Evolutionary conservation across 2,888 invertebrate genomes (phyloP), one percentile per base, ranked within the genome.

Genomic region (Thyatira batis): DNA sequence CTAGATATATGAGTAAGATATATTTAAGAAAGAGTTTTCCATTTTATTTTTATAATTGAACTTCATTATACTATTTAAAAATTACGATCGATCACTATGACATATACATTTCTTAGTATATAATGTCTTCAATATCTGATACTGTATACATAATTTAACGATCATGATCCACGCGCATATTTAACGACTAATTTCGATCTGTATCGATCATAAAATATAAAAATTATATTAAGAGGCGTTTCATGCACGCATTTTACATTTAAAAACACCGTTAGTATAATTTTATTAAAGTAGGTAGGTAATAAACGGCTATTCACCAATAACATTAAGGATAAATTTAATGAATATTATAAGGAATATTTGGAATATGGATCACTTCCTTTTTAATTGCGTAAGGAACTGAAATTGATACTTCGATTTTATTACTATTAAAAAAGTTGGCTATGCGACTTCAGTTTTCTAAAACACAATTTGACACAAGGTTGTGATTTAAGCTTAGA

Each of bases 181-280:
- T n/a, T 51, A 30, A 45, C 45, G 52, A 54, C 58, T 61, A 17
- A 39, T 62, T 60, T 63, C 52, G 58, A 65, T 61, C 62, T 62
- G 50, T 57, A 56, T 51, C 51, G 50, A 50, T 57, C 57, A 54
- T 63, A 62, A 67, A 61, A 53, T 50, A 45, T 55, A 56, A 50
- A 46, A 59, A 57, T 53, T 50, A 58, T 60, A 58, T 58, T 63
- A 33, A 51, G 51, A 45, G 55, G 50, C 49, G 55, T 58, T 51
- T 50, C 51, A 51, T 39, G 39, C 39, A 13, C 39, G 39, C 8
- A 39, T 39, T 13, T 39, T 17, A 39, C 39, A 39, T 39, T 39
- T 5, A 39, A 39, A 33, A 39, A 2, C 39, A 39, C 39, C 39
- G 39, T 39, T 39, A 39, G 13, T 17, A 17, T 8, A 13, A 33